Percentiles rank a stretch among this genome's conserved stretches.
These are phyloP conservation scores for Macquaria australasica DNA, from an alignment of 2,113 vertebrate species.

Conservation along the genomic window DNA sequence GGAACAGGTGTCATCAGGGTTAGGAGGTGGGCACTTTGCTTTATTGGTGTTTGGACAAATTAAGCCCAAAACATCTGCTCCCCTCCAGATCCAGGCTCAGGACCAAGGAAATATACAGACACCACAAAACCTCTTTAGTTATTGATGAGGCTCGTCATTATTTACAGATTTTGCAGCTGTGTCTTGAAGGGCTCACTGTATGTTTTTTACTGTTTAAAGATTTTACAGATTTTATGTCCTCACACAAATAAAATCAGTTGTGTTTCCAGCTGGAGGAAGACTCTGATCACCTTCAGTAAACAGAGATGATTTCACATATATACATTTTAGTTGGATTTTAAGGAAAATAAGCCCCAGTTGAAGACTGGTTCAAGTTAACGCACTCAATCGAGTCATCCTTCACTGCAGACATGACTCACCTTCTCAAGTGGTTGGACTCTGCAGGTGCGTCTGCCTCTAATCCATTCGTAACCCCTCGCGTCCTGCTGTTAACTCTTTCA, in stretches of 20 bases:
- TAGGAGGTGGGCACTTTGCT: neutral
- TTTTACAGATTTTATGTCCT: neutral
- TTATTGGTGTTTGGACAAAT: conserved; percentile 31
- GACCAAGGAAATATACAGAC: neutral
- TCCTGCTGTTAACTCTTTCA: conserved; percentile 67
- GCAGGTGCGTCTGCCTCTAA: conserved; percentile 49
- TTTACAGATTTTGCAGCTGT: neutral
- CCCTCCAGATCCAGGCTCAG: neutral
- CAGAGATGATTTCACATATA: neutral
- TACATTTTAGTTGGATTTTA: neutral
- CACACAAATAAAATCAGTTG: neutral
- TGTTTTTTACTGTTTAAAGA: too few relatives aligned
- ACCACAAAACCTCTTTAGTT: neutral
- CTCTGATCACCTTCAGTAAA: neutral
- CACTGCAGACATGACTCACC: conserved; percentile 70
- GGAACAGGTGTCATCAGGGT: conserved; percentile 16
- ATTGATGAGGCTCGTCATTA: neutral
- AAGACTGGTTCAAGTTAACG: neutral
- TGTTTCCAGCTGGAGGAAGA: neutral
- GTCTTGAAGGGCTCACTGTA: neutral
- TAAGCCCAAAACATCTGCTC: conserved; percentile 13
- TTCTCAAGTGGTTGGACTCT: conserved; percentile 59
- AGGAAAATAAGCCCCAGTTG: neutral
- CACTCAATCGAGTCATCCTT: neutral
- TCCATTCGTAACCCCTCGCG: conserved; percentile 72